Evolutionary conservation across 2,113 vertebrate species (phyloP), one percentile per base, ranked within the genome.

Genomic region (Scartelaos histophorus): DNA sequence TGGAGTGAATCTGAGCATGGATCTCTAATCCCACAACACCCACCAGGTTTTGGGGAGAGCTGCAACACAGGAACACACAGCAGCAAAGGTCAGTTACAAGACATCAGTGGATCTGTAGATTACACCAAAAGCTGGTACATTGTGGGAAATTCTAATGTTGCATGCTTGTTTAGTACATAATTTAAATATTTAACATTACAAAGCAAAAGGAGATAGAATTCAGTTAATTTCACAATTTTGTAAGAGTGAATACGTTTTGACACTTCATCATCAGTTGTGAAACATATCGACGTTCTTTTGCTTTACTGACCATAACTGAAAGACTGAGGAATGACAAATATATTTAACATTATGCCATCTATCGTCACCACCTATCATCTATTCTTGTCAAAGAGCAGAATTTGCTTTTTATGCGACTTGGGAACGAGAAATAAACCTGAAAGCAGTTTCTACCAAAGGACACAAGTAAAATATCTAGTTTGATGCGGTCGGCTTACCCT

Each of bases 21-120:
- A 99, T 90, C 92, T 99, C 98, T 91, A 99, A 81, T 64, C 97
- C 98, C 34, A 99, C 96, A 58, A 99, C 96, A 9, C 95, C 93
- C 53, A 92, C 88, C 94, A 97, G 94, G 16, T 92, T 78, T 76
- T 87, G 76, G 69, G 89, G 67, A 76, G 71, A 82, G 69, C 98
- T 99, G 81, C 21, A 76, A 66, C 72, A 65, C 12, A 80, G 38
- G 66, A n/a, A 43, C 60, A 38, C 3, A 35, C n/a, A 43, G 69
- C 0, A 16, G 12, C n/a, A 47, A 13, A 24, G 21, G 46, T 22
- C 13, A 66, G 25, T 17, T 13, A 70, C 43, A 16, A 19, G 17
- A 3, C 47, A 56, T 29, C 65, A 35, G 64, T 45, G 17, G 1
- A 51, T 9, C 54, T 38, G 13, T 53, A 38, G 15, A 75, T 0